Base-by-base conservation (phyloP, 2,888 invertebrate genomes). In the Leptopterna dolabrata region DNA sequence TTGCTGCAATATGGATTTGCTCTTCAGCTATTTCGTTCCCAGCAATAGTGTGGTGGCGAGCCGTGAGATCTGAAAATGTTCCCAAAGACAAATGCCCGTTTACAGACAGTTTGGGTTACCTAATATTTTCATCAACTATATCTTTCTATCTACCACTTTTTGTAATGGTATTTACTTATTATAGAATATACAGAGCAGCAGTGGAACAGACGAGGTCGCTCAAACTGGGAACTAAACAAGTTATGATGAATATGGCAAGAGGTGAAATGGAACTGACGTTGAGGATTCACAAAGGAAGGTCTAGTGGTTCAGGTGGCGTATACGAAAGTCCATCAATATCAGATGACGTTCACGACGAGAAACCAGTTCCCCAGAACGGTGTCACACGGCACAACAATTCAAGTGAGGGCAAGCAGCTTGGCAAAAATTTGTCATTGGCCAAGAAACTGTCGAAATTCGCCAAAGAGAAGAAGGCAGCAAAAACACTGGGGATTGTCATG, bases 131-230 rank as follows among this genome's bases (percentile, higher is more conserved):
- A 16, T 99, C 99, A 76, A 96, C 98, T 89, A 97, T 99, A 91
- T 99, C 99, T 27, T 99, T 99, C 93, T 99, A 99, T 92, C 94
- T 98, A 90, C 99, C 99, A 41, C 93, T 99, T 41, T 95, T 97
- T 92, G 97, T 99, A 87, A 99, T 99, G 98, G 96, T 99, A 90
- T 98, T 99, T 92, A 99, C 99, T 4, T 99, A 99, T 92, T 98
- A 97, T 92, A 95, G 97, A 90, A 99, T 99, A 90, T 99, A 99
- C 92, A 94, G 96, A 73, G 98, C 98, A 2, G 99, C 99, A 4
- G 96, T 96, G 1, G 95, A 96, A 90, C 98, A 98, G 92, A 98
- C 97, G 86, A 94, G 96, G 89, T 97, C 97, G 85, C 93, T 99
- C 47, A 96, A 97, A 91, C 94, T 97, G 88, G 99, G 99, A 88